phyloP scores from a whole-genome alignment of 1,140 invertebrate genomes.

The Temnothorax longispinosus region DNA sequence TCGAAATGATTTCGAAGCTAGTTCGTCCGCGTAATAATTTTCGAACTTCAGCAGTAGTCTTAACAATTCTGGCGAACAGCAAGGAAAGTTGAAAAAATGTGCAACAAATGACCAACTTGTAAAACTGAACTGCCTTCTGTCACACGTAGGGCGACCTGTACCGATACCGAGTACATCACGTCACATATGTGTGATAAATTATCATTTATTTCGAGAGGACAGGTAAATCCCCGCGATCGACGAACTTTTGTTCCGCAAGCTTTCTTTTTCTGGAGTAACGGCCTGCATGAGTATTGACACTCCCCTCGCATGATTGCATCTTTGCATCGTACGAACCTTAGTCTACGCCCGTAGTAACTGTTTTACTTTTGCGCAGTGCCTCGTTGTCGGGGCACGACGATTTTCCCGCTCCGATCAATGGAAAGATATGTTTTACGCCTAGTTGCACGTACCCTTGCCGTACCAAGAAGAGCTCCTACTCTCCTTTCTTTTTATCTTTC shows the following conservation, averaged over 20 bases:
- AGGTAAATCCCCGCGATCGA: constrained; percentile 48
- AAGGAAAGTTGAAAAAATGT: background rate
- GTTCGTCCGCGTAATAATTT: background rate
- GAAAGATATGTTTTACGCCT: constrained; percentile 41
- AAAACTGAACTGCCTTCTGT: constrained; percentile 14
- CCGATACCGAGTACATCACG: background rate
- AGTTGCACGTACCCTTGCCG: constrained; percentile 58
- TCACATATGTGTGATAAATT: background rate
- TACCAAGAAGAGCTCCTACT: constrained; percentile 43
- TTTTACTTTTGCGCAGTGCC: constrained; percentile 33
- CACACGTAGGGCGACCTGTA: background rate
- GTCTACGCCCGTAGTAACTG: constrained; percentile 54
- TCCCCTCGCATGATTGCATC: constrained; percentile 63
- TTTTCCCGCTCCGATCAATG: background rate
- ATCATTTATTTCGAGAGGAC: constrained; percentile 6
- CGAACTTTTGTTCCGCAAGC: constrained; percentile 72
- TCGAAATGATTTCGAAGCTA: background rate
- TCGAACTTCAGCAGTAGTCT: background rate
- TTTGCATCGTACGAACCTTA: constrained; percentile 55
- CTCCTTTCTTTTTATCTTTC: background rate
- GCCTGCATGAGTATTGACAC: constrained; percentile 67
- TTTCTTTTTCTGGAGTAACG: constrained; percentile 80
- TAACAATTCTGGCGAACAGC: background rate
- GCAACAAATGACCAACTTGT: background rate
- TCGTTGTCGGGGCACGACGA: background rate